Conservation (phyloP, 2,113 vertebrate species). For the Aplodontia rufa region DNA sequence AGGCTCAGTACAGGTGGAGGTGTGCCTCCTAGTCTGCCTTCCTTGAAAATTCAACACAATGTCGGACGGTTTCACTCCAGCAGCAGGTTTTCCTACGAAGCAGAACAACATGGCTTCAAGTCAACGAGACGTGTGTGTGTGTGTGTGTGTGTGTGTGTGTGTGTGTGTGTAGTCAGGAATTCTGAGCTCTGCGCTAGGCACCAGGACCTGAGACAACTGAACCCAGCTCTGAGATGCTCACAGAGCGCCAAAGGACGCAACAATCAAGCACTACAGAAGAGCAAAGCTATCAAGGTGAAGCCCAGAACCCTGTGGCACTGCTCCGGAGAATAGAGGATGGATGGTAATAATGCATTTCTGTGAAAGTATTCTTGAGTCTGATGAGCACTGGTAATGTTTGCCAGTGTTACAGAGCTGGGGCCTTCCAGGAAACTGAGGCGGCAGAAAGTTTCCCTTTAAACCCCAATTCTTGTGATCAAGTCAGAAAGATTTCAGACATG, state of each 20-base stretch:
- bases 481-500: too few species aligned
- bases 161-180: too few species aligned
- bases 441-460: too few species aligned
- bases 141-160: too few species aligned
- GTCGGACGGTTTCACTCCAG: neutral
- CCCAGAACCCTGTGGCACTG: neutral
- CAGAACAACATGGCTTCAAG: neutral
- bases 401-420: too few species aligned
- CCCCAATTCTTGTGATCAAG: too few species aligned
- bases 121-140: neutral
- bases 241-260: too few species aligned
- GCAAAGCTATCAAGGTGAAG: neutral
- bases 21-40: neutral
- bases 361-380: neutral
- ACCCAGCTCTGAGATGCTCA: neutral
- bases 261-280: neutral
- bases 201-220: neutral
- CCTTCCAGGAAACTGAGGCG: too few species aligned
- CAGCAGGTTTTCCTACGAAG: neutral
- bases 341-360: neutral
- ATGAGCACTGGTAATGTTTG: neutral
- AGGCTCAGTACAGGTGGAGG: neutral
- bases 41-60: neutral
- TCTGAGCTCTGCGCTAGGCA: neutral
- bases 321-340: neutral